A percentile compares a stretch with the other conserved stretches of the same genome.
Evolutionary conservation across 2,113 vertebrate species (phyloP).

Genomic region (Chaetodon auriga): DNA sequence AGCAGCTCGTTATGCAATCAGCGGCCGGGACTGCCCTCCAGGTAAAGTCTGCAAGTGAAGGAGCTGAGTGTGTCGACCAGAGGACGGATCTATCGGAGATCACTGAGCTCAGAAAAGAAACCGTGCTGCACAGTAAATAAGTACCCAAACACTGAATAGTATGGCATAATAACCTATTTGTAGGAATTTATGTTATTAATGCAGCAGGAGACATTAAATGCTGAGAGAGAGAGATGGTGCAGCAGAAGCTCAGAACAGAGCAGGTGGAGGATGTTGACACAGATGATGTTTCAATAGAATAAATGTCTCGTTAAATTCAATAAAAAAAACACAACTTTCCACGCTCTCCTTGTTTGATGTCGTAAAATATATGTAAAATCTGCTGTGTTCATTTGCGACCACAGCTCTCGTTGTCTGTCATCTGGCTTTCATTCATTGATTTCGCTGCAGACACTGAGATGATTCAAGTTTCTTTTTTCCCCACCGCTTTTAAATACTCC

Average conservation of each 20-base stretch:
- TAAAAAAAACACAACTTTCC: neutral
- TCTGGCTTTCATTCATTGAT: neutral
- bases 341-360: neutral
- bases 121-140: neutral
- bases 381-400: neutral
- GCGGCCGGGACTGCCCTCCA: slow-evolving; percentile 48
- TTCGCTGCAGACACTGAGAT: neutral
- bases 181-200: neutral
- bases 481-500: neutral
- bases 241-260: neutral
- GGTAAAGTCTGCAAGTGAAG: slow-evolving; percentile 43
- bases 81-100: slow-evolving; percentile 12
- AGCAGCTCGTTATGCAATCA: slow-evolving; percentile 58
- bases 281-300: neutral
- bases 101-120: neutral
- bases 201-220: neutral
- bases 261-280: neutral
- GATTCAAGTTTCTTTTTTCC: neutral
- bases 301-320: neutral
- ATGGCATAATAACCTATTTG: no score
- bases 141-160: slow-evolving; percentile 4
- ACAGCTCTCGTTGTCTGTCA: neutral
- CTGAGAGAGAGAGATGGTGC: neutral
- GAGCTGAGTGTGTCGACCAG: slow-evolving; percentile 16
- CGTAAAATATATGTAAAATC: neutral